These are phyloP conservation scores for Dryoscopus gambensis DNA, from an alignment of 2,113 vertebrate genomes.

Conservation along the genomic window DNA sequence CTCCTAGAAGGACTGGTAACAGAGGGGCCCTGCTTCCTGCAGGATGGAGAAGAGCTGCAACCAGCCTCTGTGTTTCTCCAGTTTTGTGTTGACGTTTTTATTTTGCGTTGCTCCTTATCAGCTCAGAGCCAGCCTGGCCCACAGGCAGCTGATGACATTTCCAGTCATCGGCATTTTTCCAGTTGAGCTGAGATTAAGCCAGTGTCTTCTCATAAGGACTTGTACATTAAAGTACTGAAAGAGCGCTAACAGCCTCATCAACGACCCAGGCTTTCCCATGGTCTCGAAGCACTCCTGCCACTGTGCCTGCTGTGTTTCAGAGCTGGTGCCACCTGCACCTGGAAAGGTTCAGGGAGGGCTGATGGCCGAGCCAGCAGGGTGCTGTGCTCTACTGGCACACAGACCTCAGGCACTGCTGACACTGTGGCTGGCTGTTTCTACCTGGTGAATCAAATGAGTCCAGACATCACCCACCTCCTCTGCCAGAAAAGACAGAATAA, in stretches of 20 bases:
- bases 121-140: slow-evolving; percentile 30
- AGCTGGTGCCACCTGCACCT: background rate
- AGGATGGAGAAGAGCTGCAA: background rate
- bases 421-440: background rate
- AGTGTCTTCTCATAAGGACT: background rate
- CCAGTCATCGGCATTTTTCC: background rate
- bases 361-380: background rate
- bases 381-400: background rate
- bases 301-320: background rate
- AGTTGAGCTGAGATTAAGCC: slow-evolving; percentile 4
- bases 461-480: background rate
- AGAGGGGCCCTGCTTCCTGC: background rate
- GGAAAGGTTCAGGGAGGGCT: background rate
- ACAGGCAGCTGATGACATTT: slow-evolving; percentile 38
- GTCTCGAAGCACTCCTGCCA: background rate
- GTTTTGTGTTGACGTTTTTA: slow-evolving; percentile 44
- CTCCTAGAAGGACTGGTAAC: background rate
- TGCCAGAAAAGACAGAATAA: background rate
- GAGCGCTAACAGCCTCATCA: background rate
- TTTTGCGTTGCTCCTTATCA: background rate
- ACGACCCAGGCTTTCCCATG: background rate
- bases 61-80: background rate
- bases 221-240: background rate
- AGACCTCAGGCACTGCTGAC: fast-evolving
- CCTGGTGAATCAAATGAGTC: background rate